Base-by-base conservation (phyloP, 2,113 vertebrate genomes). In the Micromys minutus region DNA sequence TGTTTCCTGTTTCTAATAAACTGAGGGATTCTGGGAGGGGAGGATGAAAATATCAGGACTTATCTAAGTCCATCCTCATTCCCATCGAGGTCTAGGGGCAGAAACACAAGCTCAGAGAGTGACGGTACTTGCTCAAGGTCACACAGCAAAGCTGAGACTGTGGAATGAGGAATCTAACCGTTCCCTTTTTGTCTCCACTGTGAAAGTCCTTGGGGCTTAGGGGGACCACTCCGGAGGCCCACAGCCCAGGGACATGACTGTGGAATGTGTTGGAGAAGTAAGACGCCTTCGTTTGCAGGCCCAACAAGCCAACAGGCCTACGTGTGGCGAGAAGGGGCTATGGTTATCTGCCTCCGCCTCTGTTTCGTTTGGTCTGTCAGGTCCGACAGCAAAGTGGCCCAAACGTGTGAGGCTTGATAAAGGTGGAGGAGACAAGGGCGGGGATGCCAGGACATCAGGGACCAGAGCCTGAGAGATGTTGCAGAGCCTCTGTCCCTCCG, bases 251-350 rank as follows among this genome's bases (percentile, higher is more conserved):
- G 76, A 98, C 97, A 97, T 96, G 97, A 93, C 92, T 95, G 95
- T 97, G 98, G 98, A 98, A 98, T 95, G 95, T 93, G 93, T 97
- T 96, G 95, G 92, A 52, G 69, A 98, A 98, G 96, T 79, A 86
- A 45, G 89, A 34, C 0, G 96, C 96, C 92, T 97, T 12, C 12
- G 93, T 42, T 47, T 74, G 89, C 95, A 94, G 95, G 96, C 96
- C 97, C 4, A 31, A 96, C 93, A 98, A 91, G 97, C 94, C 96
- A 97, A 90, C 47, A 57, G 80, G 89, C 81, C 95, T 91, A 96
- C 5, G 96, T 97, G 97, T 97, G 97, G 96, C 96, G 85, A 95
- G 95, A 97, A 97, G 84, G 90, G 90, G 31, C 84, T 67, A 75
- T 81, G 91, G 76, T 98, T 96, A 97, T 97, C 96, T 96, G 93